Percentiles rank a stretch among this genome's conserved stretches.
Conservation (phyloP, 2,888 invertebrate species). For the Rotaria socialis region DNA sequence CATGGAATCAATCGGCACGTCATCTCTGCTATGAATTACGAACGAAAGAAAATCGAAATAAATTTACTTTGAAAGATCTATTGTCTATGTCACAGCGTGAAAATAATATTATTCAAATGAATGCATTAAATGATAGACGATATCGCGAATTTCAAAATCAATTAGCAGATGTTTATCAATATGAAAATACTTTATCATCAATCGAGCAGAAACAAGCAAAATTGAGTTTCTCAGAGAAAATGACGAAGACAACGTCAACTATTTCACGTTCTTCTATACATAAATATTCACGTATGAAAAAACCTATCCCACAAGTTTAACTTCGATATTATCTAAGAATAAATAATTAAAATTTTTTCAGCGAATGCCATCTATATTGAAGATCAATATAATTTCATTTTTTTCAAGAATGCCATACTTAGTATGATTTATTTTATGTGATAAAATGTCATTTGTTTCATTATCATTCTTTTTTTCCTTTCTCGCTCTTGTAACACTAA, state of each 20-base stretch:
- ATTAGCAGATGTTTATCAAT: not conserved
- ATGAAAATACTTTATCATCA: too few species aligned
- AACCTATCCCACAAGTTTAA: too few species aligned
- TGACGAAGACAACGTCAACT: too few species aligned
- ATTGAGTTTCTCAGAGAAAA: too few species aligned
- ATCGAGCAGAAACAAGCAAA: too few species aligned
- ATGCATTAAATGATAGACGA: not conserved
- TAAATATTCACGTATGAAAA: too few species aligned
- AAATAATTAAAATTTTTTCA: too few species aligned
- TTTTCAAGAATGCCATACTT: too few species aligned
- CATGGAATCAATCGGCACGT: not conserved
- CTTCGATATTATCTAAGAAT: too few species aligned
- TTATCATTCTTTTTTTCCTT: not conserved
- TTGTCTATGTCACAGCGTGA: not conserved
- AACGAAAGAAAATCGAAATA: not conserved
- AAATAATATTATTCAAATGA: conserved; percentile 7
- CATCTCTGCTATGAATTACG: not conserved
- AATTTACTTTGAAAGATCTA: not conserved
- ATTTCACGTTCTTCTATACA: too few species aligned
- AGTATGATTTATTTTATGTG: not conserved
- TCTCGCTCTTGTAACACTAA: not conserved
- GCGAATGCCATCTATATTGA: too few species aligned
- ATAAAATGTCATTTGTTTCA: not conserved
- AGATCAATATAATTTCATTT: too few species aligned
- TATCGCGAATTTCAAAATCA: not conserved